A percentile compares a stretch with the other conserved stretches of the same genome.
phyloP scores from a whole-genome alignment of 2,113 vertebrate genomes.

The Entomyzon cyanotis region DNA sequence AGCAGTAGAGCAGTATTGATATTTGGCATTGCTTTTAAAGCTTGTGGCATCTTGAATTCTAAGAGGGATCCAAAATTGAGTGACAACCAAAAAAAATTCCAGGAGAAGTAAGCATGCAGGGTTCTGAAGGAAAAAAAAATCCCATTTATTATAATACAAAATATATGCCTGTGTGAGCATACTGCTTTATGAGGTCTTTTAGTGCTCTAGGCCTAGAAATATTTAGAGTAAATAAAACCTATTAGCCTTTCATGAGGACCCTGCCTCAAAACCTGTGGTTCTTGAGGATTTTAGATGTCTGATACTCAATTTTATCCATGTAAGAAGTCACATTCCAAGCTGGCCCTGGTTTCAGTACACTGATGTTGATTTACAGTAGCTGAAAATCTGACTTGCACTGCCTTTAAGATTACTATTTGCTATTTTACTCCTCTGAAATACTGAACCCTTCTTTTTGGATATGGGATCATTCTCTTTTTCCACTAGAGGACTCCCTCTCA shows the following conservation, averaged over 20 bases:
- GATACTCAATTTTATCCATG: not conserved
- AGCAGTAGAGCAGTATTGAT: not conserved
- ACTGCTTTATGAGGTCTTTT: not conserved
- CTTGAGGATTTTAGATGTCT: not conserved
- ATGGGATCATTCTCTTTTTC: not conserved
- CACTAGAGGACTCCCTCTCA: constrained; percentile 69
- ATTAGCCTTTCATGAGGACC: not conserved
- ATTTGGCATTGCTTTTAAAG: not conserved
- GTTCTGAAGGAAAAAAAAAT: not conserved
- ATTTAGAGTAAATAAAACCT: not conserved
- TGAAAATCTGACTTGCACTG: not conserved
- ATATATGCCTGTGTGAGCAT: not conserved
- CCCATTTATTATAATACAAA: not conserved
- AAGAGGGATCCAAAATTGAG: not conserved
- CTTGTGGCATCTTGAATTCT: not conserved
- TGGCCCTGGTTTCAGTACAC: not conserved
- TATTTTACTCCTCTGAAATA: not conserved
- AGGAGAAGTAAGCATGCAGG: not conserved
- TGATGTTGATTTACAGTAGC: not conserved
- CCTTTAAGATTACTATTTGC: not conserved
- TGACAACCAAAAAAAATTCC: not conserved
- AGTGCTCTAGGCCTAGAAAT: not conserved
- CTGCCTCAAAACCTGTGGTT: not conserved
- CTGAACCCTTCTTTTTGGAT: not conserved
- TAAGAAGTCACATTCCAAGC: not conserved